Conservation (phyloP, 2,113 vertebrate species). For the Pelecanus crispus region DNA sequence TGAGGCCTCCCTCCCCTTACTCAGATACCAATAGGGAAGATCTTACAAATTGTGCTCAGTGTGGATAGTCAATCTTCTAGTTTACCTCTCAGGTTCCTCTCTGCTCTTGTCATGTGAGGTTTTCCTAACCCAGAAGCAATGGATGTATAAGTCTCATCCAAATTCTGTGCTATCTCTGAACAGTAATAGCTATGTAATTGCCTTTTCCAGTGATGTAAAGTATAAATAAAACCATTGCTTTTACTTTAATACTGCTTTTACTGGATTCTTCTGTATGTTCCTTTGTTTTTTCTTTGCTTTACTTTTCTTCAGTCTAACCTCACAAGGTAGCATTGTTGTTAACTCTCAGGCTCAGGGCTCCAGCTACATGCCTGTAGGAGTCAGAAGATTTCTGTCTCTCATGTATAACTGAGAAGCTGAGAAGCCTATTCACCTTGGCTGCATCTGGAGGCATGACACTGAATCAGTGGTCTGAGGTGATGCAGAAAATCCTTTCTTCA, state of each 20-base stretch:
- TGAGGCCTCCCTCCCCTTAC: not conserved
- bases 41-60: not conserved
- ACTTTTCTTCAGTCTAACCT: not conserved
- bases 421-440: not conserved
- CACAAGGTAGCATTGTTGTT: not conserved
- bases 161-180: not conserved
- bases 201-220: not conserved
- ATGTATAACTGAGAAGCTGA: not conserved
- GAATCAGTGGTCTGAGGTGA: not conserved
- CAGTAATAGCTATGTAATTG: not conserved
- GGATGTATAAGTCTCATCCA: not conserved
- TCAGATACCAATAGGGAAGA: not conserved
- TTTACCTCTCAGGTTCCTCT: not conserved
- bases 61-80: not conserved
- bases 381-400: not conserved
- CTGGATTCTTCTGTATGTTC: not conserved
- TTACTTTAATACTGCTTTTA: not conserved
- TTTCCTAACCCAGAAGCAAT: not conserved
- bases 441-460: not conserved
- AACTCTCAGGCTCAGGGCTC: not conserved
- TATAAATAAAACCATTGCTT: not conserved
- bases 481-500: not conserved
- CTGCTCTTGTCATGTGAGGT: not conserved
- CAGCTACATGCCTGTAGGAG: not conserved
- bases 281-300: not conserved